These are phyloP conservation scores for Leguminivora glycinivorella DNA, from an alignment of 1,140 invertebrate genomes.

Conservation along the genomic window DNA sequence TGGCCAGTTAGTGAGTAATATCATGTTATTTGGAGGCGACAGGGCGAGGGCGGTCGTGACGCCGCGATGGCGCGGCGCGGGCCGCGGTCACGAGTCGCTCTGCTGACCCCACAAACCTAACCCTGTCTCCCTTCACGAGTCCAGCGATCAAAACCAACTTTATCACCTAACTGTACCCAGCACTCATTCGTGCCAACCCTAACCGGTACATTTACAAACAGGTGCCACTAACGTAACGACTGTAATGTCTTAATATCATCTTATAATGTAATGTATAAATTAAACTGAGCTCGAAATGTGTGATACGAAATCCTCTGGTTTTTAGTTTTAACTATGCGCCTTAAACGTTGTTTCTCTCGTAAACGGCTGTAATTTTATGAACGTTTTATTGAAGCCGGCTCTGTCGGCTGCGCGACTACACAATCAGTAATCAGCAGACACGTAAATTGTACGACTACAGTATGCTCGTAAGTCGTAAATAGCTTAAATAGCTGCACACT, in stretches of 20 bases:
- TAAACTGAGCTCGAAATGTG: constrained; percentile 42
- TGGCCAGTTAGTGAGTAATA: constrained; percentile 76
- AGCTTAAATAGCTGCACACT: constrained; percentile 23
- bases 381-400: constrained; percentile 49
- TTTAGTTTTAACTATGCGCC: constrained; percentile 43
- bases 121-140: constrained; percentile 44
- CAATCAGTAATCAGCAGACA: constrained; percentile 51
- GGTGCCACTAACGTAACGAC: constrained; percentile 39
- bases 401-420: constrained; percentile 37
- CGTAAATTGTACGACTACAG: constrained; percentile 44
- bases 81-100: constrained; percentile 70
- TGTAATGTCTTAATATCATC: constrained; percentile 54
- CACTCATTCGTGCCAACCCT: constrained; percentile 32
- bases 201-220: constrained; percentile 38
- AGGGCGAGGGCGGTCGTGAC: constrained; percentile 58
- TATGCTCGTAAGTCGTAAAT: constrained; percentile 23
- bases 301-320: constrained; percentile 45
- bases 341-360: constrained; percentile 45
- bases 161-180: constrained; percentile 10
- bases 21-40: constrained; percentile 75
- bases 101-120: constrained; percentile 62
- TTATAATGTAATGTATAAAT: constrained; percentile 43
- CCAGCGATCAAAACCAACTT: constrained; percentile 10
- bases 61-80: constrained; percentile 39
- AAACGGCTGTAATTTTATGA: constrained; percentile 55